These are phyloP conservation scores for Pedicia rivosa DNA, from an alignment of 2,888 invertebrate species.

Conservation along the genomic window DNA sequence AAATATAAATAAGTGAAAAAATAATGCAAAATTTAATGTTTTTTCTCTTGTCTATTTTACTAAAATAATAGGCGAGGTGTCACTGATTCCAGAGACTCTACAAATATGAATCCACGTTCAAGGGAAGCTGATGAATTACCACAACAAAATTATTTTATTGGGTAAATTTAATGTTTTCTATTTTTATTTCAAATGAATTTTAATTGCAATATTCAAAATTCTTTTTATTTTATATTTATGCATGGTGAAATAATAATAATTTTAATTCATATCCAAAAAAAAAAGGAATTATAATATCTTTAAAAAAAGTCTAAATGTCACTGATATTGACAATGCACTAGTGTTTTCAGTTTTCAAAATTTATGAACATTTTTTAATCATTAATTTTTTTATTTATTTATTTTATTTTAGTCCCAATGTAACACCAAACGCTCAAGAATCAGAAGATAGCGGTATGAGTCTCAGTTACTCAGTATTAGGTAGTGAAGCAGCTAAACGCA, in stretches of 20 bases:
- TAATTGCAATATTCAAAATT: conserved; percentile 6
- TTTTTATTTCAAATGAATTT: no score
- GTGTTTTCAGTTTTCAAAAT: no score
- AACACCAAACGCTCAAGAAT: conserved; percentile 15
- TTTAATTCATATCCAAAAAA: no score
- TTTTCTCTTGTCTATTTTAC: neutral
- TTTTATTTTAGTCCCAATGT: conserved; percentile 11
- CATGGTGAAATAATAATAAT: no score
- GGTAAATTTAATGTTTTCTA: no score
- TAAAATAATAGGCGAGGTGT: conserved; percentile 17
- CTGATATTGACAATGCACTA: no score
- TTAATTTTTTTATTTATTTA: neutral
- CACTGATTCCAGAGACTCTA: conserved; percentile 30
- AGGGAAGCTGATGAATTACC: conserved; percentile 19
- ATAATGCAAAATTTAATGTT: neutral
- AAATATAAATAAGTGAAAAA: no score
- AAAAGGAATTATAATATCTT: no score
- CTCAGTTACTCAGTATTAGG: conserved; percentile 26
- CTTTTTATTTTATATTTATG: no score
- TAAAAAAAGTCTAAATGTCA: no score
- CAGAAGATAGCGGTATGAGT: conserved; percentile 22
- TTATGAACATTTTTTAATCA: neutral
- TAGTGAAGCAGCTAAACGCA: conserved; percentile 16
- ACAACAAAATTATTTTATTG: conserved; percentile 4
- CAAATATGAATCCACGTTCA: conserved; percentile 33